phyloP scores from a whole-genome alignment of 2,797 vertebrate species.

The Anguilla megastoma region DNA sequence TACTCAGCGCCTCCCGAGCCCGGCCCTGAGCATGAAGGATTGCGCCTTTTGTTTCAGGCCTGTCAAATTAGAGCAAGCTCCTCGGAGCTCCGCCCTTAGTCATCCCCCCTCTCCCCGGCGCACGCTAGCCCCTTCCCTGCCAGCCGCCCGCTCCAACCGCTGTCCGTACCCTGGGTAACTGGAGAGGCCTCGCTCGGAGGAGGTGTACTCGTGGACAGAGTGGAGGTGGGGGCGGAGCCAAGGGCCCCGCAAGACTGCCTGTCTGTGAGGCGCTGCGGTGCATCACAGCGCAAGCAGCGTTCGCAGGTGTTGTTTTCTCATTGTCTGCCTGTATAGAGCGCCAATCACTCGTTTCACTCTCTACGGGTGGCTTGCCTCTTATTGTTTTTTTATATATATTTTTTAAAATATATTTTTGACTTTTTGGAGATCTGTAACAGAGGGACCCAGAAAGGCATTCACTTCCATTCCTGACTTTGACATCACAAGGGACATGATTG shows the following conservation, averaged over 20 bases:
- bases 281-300: no score
- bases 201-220: not conserved
- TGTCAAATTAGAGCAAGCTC: slow-evolving; percentile 57
- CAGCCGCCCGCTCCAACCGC: not conserved
- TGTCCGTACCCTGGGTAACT: not conserved
- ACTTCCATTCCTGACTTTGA: no score
- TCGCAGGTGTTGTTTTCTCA: no score
- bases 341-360: no score
- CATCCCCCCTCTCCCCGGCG: not conserved
- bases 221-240: not conserved
- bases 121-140: not conserved
- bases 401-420: no score
- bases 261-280: no score
- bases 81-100: slow-evolving; percentile 15
- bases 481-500: not conserved
- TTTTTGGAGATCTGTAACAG: no score
- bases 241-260: not conserved
- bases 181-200: not conserved
- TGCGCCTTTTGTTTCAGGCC: slow-evolving; percentile 57
- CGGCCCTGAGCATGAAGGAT: slow-evolving; percentile 61
- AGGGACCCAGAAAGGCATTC: no score
- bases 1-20: slow-evolving; percentile 77
- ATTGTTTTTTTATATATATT: no score
- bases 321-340: no score
- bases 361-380: no score